A percentile compares a stretch with the other conserved stretches of the same genome.
phyloP scores from a whole-genome alignment of 2,888 invertebrate species.

The Cremastinae sp. region DNA sequence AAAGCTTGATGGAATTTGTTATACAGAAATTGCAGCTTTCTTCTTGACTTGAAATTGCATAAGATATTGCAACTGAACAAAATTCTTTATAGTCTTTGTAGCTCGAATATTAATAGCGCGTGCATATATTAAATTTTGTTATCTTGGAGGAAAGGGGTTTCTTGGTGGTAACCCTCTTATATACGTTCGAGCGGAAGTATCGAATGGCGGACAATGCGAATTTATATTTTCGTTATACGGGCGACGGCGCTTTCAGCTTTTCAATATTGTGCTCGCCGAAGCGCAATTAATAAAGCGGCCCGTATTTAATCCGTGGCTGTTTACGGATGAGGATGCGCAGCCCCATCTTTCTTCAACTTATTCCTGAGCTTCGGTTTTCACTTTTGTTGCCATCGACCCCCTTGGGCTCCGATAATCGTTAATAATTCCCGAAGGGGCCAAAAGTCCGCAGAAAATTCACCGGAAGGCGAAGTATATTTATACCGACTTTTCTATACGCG shows the following conservation, averaged over 20 bases:
- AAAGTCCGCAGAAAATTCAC: slow-evolving; percentile 50
- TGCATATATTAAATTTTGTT: slow-evolving; percentile 1
- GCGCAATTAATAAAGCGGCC: slow-evolving; percentile 60
- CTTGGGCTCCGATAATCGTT: slow-evolving; percentile 69
- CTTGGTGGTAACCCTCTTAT: slow-evolving; percentile 18
- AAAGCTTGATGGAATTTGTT: too few species aligned
- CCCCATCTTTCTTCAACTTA: not conserved
- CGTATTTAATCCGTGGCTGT: slow-evolving; percentile 66
- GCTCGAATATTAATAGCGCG: not conserved
- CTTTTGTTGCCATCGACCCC: slow-evolving; percentile 1
- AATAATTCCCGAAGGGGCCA: slow-evolving; percentile 65
- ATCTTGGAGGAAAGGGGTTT: not conserved
- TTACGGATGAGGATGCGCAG: slow-evolving; percentile 22
- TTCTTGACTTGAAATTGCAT: too few species aligned
- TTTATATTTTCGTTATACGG: slow-evolving; percentile 49
- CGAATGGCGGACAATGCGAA: slow-evolving; percentile 26
- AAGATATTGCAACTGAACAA: too few species aligned
- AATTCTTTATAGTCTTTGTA: too few species aligned
- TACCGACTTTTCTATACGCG: slow-evolving; percentile 13
- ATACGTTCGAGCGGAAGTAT: slow-evolving; percentile 37
- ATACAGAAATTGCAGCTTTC: too few species aligned
- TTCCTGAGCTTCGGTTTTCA: not conserved
- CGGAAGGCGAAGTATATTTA: slow-evolving; percentile 40
- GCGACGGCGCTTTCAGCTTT: slow-evolving; percentile 58
- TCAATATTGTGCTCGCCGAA: slow-evolving; percentile 62